Base-by-base conservation (phyloP, 2,888 invertebrate species). In the Aplocera efformata region DNA sequence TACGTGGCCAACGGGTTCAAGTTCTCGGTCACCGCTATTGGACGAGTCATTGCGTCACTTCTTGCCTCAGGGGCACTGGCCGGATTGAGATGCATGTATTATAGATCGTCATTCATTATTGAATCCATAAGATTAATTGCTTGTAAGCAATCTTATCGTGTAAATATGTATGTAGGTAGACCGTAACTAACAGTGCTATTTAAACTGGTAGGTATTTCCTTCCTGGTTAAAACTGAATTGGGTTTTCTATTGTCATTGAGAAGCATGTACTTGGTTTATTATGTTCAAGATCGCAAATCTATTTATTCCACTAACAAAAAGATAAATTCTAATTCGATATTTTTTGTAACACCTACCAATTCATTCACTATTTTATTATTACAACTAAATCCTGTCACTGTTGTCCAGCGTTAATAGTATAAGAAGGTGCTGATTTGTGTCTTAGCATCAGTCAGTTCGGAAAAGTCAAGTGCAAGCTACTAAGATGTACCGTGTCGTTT, bases 41-140 rank as follows among this genome's bases (percentile, higher is more conserved):
- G 63, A 61, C 70, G 47, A 57, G 69, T 67, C 57, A 67, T 84
- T 84, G 77, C 84, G 75, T 81, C 82, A 84, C 55, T 48, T 57
- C 45, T 39, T 49, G 60, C 42, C 51, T 50, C 57, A 52, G 58
- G 73, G 75, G 68, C 79, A 74, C 62, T 78, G 79, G 65, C 81
- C 81, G 73, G 66, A 71, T 73, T 72, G 50, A 79, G 71, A 67
- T 72, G 69, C 67, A 50, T 50, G 51, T 30, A 42, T 53, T 56
- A 54, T 46, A 49, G 55, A 57, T 58, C 58, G 41, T 58, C 50
- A 58, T 49, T 51, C 35, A 31, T 31, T 20, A 41, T 58, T 26
- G 46, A 32, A 39, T 27, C 20, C 11, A 6, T 27, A 10, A 5
- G 10, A 10, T 7, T 25, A 25, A 8, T 8, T 17, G 13, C 13